Evolutionary conservation across 1,140 invertebrate species (phyloP).

Genomic region (Cardiocondyla obscurior): DNA sequence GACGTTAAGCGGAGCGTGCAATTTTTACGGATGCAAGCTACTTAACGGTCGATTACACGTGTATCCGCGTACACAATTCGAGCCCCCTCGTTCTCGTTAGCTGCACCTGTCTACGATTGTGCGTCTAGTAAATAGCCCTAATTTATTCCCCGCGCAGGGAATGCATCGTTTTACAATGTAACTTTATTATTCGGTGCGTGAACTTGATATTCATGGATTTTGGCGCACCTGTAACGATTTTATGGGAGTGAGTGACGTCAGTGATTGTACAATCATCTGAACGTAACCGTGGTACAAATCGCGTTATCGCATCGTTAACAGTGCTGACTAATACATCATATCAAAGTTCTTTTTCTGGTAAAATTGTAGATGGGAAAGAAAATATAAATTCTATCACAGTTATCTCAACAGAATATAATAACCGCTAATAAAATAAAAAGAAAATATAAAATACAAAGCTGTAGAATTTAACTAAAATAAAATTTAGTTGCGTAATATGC

Average conservation of each 20-base stretch:
- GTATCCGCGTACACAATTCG: slow-evolving; percentile 52
- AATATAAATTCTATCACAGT: not conserved
- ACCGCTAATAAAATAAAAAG: not conserved
- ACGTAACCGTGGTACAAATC: not conserved
- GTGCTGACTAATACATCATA: not conserved
- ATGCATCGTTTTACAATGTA: slow-evolving; percentile 48
- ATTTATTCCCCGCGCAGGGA: slow-evolving; percentile 53
- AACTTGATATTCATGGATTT: slow-evolving; percentile 39
- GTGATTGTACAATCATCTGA: not conserved
- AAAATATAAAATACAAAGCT: not conserved
- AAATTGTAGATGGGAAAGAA: not conserved
- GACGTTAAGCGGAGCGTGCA: slow-evolving; percentile 12
- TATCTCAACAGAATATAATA: not conserved
- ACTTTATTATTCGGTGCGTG: slow-evolving; percentile 31
- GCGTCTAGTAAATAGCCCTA: slow-evolving; percentile 47
- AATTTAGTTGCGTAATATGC: not conserved
- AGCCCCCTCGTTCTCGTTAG: slow-evolving; percentile 64
- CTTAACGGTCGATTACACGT: slow-evolving; percentile 64
- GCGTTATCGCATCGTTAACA: not conserved
- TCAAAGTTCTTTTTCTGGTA: not conserved
- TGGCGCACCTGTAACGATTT: slow-evolving; percentile 18
- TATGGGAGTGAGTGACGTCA: not conserved
- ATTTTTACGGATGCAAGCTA: slow-evolving; percentile 64
- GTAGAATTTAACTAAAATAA: not conserved
- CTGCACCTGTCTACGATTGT: slow-evolving; percentile 69